Percentiles rank a stretch among this genome's conserved stretches.
phyloP scores from a whole-genome alignment of 2,888 invertebrate species.

The Heliconius ethilla region DNA sequence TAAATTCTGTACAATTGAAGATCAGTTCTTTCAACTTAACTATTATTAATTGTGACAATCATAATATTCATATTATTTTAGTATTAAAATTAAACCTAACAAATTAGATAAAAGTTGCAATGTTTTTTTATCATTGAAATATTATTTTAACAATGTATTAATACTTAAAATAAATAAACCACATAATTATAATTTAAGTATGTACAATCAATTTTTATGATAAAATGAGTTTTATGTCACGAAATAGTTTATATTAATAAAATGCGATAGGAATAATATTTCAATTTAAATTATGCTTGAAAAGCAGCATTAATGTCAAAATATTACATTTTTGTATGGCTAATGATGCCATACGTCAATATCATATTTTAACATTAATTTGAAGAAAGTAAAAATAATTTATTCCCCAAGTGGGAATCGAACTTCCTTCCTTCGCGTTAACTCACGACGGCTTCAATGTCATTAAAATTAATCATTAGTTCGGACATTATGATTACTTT shows the following conservation, averaged over 20 bases:
- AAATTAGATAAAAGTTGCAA: neutral
- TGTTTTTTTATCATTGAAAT: neutral
- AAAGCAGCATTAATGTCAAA: neutral
- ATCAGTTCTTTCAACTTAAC: neutral
- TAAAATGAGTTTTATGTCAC: neutral
- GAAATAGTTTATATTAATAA: too few relatives aligned
- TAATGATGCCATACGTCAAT: neutral
- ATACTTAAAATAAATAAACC: neutral
- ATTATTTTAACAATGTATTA: neutral
- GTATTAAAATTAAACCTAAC: neutral
- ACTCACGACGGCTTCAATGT: too few relatives aligned
- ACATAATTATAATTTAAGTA: neutral
- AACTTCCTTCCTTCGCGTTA: too few relatives aligned
- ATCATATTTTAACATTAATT: neutral
- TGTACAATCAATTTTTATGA: neutral
- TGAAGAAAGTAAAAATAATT: neutral
- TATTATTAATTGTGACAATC: neutral
- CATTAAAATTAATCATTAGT: too few relatives aligned
- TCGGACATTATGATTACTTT: constrained; percentile 3
- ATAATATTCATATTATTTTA: neutral
- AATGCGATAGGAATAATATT: neutral
- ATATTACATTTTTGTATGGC: neutral
- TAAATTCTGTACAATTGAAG: neutral
- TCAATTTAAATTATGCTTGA: neutral
- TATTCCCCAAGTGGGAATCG: too few relatives aligned